Evolutionary conservation across 2,888 invertebrate species (phyloP), one percentile per base, ranked within the genome.

Genomic region (Bhutanitis thaidina): DNA sequence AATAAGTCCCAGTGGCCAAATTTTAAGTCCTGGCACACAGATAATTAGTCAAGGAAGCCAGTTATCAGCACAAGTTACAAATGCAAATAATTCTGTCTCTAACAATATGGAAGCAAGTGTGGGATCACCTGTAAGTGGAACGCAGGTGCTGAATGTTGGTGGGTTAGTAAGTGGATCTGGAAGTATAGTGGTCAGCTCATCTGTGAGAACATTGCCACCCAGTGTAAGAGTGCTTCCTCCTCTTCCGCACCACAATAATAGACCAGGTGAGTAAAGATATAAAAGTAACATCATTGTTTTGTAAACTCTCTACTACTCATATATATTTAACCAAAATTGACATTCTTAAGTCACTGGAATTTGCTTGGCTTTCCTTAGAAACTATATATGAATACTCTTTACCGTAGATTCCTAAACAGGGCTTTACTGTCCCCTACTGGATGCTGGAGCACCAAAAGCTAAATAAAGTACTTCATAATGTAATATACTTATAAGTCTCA

Each of bases 1-100:
- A 44, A 75, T 89, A 32, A 72, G 71, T 44, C 68, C 83, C 0
- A 73, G 75, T 54, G 80, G 82, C 1, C 82, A 82, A 56, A 66
- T 85, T 12, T 57, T 86, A 43, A 82, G 81, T 57, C 85, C 85
- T 7, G 83, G 76, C 16, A 89, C 89, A 16, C 89, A 89, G 58
- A 88, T 89, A 10, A 88, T 89, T 55, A 89, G 88, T 56, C 89
- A 89, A 69, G 88, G 88, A 12, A 80, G 79, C 9, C 88, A 89
- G 58, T 59, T 87, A 12, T 77, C 84, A 45, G 80, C 78, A 47
- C 85, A 77, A 62, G 74, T 75, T 25, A 71, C 84, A 29, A 79
- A 66, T 56, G 54, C 79, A 14, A 78, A 61, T 58, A 77, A 67
- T 57, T 61, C 65, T 37, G 71, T 68, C 44, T 54, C 61, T 37